Evolutionary conservation across 1,140 invertebrate genomes (phyloP).

Genomic region (Drosophila miranda): DNA sequence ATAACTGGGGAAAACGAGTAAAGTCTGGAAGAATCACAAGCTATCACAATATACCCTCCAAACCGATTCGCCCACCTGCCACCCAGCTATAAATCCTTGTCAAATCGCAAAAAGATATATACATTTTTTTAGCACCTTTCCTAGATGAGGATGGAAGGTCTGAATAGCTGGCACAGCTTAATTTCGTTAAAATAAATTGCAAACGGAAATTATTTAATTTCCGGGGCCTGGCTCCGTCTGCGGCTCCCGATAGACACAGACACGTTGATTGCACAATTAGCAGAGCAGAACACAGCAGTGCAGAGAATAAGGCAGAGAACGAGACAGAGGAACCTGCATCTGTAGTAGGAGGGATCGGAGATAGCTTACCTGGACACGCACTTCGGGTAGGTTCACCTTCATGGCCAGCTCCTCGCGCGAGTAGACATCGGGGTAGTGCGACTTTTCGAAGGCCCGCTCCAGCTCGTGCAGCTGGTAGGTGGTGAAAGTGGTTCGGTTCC

Average conservation of each 20-base stretch:
- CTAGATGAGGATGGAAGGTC: neutral
- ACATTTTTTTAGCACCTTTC: slow-evolving; percentile 7
- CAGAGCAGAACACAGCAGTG: slow-evolving; percentile 17
- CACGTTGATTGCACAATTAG: slow-evolving; percentile 69
- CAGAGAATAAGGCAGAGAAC: too few relatives aligned
- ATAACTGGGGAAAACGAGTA: too few relatives aligned
- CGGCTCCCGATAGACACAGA: slow-evolving; percentile 18
- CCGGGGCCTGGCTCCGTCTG: slow-evolving; percentile 49
- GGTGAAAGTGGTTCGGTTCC: slow-evolving; percentile 99
- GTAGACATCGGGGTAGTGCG: slow-evolving; percentile 98
- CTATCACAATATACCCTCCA: too few relatives aligned
- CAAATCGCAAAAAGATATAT: slow-evolving; percentile 1
- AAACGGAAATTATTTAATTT: slow-evolving; percentile 82
- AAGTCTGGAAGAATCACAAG: too few relatives aligned
- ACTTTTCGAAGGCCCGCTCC: slow-evolving; percentile 98
- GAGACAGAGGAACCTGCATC: too few relatives aligned
- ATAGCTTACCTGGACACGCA: slow-evolving; percentile 94
- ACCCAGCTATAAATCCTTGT: slow-evolving; percentile 8
- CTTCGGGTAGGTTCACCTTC: slow-evolving; percentile 98
- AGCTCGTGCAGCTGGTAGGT: slow-evolving; percentile 99
- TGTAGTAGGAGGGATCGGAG: neutral
- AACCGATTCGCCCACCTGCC: too few relatives aligned
- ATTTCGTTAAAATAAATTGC: slow-evolving; percentile 82
- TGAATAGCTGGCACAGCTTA: slow-evolving; percentile 62
- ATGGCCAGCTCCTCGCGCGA: slow-evolving; percentile 96